Evolutionary conservation across 2,888 invertebrate genomes (phyloP), one percentile per base, ranked within the genome.

Genomic region (Pterostichus madidus): DNA sequence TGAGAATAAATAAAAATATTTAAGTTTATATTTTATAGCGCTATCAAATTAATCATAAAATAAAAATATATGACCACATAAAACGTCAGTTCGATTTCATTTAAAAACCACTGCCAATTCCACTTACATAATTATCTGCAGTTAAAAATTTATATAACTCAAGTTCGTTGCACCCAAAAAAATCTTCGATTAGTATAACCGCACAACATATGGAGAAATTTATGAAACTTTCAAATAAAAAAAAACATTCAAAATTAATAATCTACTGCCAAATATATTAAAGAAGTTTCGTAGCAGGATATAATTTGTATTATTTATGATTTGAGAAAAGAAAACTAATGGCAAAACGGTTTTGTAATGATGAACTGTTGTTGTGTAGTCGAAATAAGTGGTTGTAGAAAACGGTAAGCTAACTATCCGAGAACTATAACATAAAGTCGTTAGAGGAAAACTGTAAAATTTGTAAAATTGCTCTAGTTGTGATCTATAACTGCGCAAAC

Each of bases 91-190:
- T 49, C 49, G 49, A 49, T 49, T 49, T n/a, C 49, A 64, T 64
- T 32, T 64, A 31, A 39, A 32, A n/a, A 11, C 39, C 39, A 39
- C 8, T 39, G 6, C 39, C 39, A 31, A 31, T 8, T 10, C 11
- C 6, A 35, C 35, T 59, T 64, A 64, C 32, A 64, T 64, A 64
- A 64, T 64, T 31, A 13, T 5, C 13, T 56, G 32, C 13, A 32
- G 64, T 32, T 32, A 64, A 49, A 49, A 64, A 64, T 64, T 64
- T 64, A 64, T 32, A 64, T 64, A 64, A 64, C 49, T 64, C 64
- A 32, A 64, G 64, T 64, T 64, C 64, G 32, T 35, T 64, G 64
- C 35, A 32, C 64, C 31, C 35, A 64, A 11, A 64, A 32, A 49
- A 5, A 49, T 11, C 49, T 49, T 13, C 11, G 49, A 8, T 56